Evolutionary conservation across 2,113 vertebrate species (phyloP).

Genomic region (Scalopus aquaticus): DNA sequence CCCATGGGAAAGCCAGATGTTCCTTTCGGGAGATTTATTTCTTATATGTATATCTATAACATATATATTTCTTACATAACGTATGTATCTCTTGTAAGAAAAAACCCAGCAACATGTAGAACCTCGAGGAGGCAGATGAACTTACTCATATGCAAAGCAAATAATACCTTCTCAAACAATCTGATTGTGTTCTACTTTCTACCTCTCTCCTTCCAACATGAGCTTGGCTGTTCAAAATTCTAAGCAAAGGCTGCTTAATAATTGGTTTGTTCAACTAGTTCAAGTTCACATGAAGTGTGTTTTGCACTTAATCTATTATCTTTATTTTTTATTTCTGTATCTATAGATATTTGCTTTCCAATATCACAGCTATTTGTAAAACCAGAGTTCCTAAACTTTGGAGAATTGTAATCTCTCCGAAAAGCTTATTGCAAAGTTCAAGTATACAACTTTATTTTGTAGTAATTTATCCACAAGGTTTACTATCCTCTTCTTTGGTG

Average conservation of each 20-base stretch:
- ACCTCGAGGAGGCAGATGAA: not conserved
- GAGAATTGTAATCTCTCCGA: not conserved
- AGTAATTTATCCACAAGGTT: not conserved
- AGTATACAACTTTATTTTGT: not conserved
- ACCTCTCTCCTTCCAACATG: not conserved
- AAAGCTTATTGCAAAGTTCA: not conserved
- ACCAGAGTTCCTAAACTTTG: not conserved
- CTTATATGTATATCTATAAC: not conserved
- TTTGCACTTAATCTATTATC: not conserved
- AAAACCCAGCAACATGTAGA: not conserved
- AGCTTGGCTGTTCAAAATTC: not conserved
- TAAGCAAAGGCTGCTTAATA: not conserved
- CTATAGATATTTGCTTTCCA: not conserved
- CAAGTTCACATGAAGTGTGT: not conserved
- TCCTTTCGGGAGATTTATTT: not conserved
- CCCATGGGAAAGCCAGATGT: fast-evolving
- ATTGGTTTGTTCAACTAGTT: not conserved
- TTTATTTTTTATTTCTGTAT: not conserved
- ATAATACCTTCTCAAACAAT: not conserved
- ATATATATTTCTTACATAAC: not conserved
- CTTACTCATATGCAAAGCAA: not conserved
- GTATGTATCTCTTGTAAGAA: not conserved
- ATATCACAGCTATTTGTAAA: not conserved
- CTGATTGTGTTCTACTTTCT: not conserved
- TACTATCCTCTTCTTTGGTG: not conserved